Evolutionary conservation across 2,113 vertebrate species (phyloP).

Genomic region (Neotragus moschatus): DNA sequence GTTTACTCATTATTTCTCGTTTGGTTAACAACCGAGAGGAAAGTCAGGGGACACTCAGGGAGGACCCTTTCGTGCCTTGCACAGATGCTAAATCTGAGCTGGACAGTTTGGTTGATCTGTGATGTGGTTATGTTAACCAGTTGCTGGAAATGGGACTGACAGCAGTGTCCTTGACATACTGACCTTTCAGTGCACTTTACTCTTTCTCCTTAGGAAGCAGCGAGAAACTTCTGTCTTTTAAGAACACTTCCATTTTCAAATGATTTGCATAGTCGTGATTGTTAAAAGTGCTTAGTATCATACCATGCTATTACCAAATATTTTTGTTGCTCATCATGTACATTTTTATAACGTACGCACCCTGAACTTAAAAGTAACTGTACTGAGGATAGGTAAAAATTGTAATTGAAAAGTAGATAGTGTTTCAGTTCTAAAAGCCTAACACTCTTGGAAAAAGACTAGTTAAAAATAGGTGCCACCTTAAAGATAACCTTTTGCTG

Average conservation of each 20-base stretch:
- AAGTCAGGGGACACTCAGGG: neutral
- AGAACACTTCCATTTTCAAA: neutral
- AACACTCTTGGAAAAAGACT: neutral
- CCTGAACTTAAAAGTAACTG: neutral
- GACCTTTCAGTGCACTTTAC: neutral
- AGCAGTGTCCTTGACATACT: neutral
- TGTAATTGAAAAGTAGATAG: neutral
- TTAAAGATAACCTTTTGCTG: neutral
- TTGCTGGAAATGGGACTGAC: neutral
- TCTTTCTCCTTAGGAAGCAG: neutral
- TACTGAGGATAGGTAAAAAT: neutral
- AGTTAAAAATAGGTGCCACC: neutral
- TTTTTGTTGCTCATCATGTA: neutral
- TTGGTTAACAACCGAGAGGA: neutral
- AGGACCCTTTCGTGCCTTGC: neutral
- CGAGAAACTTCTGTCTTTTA: neutral
- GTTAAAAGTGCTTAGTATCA: neutral
- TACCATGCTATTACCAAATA: neutral
- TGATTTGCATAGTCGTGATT: neutral
- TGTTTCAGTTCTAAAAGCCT: neutral
- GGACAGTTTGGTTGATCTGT: neutral
- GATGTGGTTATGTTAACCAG: neutral
- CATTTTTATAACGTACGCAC: neutral
- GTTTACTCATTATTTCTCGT: neutral
- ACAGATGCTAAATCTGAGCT: neutral